Conservation (phyloP, 2,888 invertebrate genomes). For the Ennomos fuscantarius region DNA sequence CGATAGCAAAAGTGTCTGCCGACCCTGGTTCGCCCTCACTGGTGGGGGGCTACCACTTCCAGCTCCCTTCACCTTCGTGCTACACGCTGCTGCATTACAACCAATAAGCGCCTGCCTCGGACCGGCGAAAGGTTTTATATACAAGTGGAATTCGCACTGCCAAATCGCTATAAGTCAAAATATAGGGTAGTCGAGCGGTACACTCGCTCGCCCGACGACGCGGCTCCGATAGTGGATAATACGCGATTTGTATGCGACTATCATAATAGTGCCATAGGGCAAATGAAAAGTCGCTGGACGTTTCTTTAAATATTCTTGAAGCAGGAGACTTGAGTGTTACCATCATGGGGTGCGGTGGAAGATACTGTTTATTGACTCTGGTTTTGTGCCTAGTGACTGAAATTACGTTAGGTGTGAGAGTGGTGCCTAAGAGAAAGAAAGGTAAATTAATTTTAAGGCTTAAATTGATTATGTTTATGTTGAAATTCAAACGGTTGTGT, state of each 20-base stretch:
- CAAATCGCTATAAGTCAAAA: slow-evolving; percentile 86
- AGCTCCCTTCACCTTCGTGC: slow-evolving; percentile 80
- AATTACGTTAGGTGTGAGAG: slow-evolving; percentile 82
- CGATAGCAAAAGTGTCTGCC: slow-evolving; percentile 83
- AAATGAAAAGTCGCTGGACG: slow-evolving; percentile 69
- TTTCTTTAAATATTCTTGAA: slow-evolving; percentile 54
- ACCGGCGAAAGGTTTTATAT: slow-evolving; percentile 88
- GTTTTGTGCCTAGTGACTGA: slow-evolving; percentile 81
- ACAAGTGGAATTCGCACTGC: slow-evolving; percentile 86
- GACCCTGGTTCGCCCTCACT: slow-evolving; percentile 74
- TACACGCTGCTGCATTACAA: slow-evolving; percentile 64
- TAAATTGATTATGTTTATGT: slow-evolving; percentile 3
- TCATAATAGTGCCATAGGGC: slow-evolving; percentile 57
- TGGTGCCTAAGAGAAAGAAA: slow-evolving; percentile 84
- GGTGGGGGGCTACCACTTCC: slow-evolving; percentile 63
- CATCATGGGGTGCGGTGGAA: slow-evolving; percentile 81
- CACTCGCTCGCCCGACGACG: slow-evolving; percentile 64
- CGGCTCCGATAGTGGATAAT: slow-evolving; percentile 35
- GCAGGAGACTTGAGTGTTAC: slow-evolving; percentile 52
- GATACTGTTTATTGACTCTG: slow-evolving; percentile 79
- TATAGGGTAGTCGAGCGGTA: slow-evolving; percentile 86
- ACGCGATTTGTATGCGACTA: slow-evolving; percentile 57
- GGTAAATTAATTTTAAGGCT: slow-evolving; percentile 64
- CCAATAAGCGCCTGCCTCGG: slow-evolving; percentile 81
- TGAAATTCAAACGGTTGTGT: slow-evolving; percentile 32